Base-by-base conservation (phyloP, 2,797 vertebrate species). In the Chelonia mydas region DNA sequence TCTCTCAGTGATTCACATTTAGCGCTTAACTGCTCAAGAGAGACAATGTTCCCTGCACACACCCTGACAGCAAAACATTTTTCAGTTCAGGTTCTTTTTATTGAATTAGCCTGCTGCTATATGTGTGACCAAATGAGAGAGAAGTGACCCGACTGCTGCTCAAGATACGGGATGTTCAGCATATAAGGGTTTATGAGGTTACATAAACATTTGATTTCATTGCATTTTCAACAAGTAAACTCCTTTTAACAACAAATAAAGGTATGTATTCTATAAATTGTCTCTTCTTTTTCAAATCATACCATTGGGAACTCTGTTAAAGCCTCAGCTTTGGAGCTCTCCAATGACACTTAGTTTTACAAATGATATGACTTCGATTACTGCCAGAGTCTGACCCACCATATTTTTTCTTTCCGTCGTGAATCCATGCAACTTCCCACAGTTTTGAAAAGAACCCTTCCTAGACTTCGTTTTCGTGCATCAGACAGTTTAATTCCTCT, bases 401-500 rank as follows among this genome's bases (percentile, higher is more conserved):
- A 3, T 28, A 15, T 15, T 15, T 47, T 50, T 37, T 7, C 61
- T 84, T 84, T 21, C 83, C 92, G 51, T 76, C 83, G 5, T 1
- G n/a, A 76, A 72, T 79, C 53, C 76, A 4, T 41, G 59, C 28
- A 37, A 50, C 31, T 80, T 57, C 0, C 6, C 77, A 5, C 10
- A 83, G 82, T 57, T 55, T 27, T 15, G 19, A 23, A 80, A 51
- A 77, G 74, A 8, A n/a, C 9, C 68, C 15, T 37, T 11, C 17
- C 12, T 10, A 15, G 57, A 77, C 45, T 47, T 49, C 3, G 84
- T 11, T 54, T 92, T 59, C 47, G 5, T 4, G 15, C 28, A 31
- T 82, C 78, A 81, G 89, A 91, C 95, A 76, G 89, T 76, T 95
- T 81, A 92, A 92, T 81, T 89, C 90, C 80, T 96, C 79, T 74